These are phyloP conservation scores for Pocillopora meandrina DNA, from an alignment of 92 coral and sea anemone species.

Conservation along the genomic window DNA sequence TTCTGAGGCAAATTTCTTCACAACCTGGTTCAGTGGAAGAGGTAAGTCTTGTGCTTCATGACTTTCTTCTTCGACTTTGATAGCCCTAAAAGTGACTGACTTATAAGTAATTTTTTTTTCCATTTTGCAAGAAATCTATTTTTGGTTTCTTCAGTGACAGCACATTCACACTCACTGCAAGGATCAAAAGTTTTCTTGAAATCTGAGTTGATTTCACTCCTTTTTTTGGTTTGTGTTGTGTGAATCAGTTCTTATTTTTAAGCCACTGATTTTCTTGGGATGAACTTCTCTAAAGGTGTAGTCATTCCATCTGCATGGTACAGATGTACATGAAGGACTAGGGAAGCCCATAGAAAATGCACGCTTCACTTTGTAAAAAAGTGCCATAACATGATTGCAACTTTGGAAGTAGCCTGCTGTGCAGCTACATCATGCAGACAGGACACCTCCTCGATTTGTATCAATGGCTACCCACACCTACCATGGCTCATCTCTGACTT, in stretches of 20 bases:
- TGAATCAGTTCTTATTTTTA: slow-evolving; percentile 17
- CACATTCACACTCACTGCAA: slow-evolving; percentile 35
- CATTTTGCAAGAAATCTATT: slow-evolving; percentile 30
- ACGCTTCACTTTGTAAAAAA: slow-evolving; percentile 39
- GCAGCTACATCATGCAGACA: slow-evolving; percentile 45
- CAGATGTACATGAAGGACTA: slow-evolving; percentile 33
- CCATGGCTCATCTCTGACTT: slow-evolving; percentile 40
- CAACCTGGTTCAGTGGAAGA: slow-evolving; percentile 25
- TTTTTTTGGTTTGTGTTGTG: not conserved
- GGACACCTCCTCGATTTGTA: slow-evolving; percentile 9
- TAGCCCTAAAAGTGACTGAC: slow-evolving; percentile 35
- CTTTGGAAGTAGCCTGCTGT: slow-evolving; percentile 32
- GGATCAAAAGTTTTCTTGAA: slow-evolving; percentile 45
- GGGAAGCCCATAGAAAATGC: slow-evolving; percentile 27
- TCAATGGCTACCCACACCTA: slow-evolving; percentile 55
- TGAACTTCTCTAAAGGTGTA: slow-evolving; percentile 28
- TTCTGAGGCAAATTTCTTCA: too few relatives aligned
- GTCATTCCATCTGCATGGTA: slow-evolving; percentile 45
- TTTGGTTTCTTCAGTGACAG: slow-evolving; percentile 25
- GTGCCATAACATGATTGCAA: slow-evolving; percentile 50
- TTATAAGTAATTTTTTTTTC: slow-evolving; percentile 13
- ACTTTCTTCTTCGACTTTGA: slow-evolving; percentile 26
- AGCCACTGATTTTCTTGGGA: slow-evolving; percentile 18
- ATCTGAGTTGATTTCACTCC: slow-evolving; percentile 15
- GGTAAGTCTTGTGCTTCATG: not conserved